Percentiles rank a stretch among this genome's conserved stretches.
phyloP scores from a whole-genome alignment of 2,113 vertebrate species.

The Cheirogaleus medius region DNA sequence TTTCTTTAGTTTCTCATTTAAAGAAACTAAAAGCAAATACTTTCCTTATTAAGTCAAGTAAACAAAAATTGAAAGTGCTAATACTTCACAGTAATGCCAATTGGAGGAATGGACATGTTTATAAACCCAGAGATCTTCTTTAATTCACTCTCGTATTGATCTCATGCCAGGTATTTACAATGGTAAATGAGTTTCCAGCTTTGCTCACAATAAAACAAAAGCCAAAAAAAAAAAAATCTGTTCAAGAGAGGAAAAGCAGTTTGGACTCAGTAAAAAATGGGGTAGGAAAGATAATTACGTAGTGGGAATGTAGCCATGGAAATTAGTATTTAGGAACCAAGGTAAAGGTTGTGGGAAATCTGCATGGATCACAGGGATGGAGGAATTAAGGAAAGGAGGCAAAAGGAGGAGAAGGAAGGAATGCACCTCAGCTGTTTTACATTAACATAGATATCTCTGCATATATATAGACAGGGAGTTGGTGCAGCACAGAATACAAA shows the following conservation, averaged over 20 bases:
- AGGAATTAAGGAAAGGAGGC: conserved; percentile 82
- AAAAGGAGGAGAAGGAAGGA: conserved; percentile 91
- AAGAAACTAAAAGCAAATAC: not conserved
- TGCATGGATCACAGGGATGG: conserved; percentile 80
- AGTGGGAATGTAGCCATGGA: conserved; percentile 67
- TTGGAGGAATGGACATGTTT: not conserved
- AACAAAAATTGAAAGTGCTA: not conserved
- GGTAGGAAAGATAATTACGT: conserved; percentile 47
- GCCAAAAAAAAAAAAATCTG: conserved; percentile 41
- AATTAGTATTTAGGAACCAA: conserved; percentile 85
- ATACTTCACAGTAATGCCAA: not conserved
- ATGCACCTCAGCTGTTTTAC: conserved; percentile 82
- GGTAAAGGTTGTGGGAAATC: conserved; percentile 77
- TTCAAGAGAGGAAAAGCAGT: conserved; percentile 73
- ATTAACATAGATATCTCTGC: conserved; percentile 60
- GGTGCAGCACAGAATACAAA: conserved; percentile 24
- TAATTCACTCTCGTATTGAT: conserved; percentile 69
- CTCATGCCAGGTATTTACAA: conserved; percentile 81
- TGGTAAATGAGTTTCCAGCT: conserved; percentile 88
- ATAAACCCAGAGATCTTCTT: not conserved
- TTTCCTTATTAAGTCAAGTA: not conserved
- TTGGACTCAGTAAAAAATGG: conserved; percentile 54
- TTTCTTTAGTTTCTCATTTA: not conserved
- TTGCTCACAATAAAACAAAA: conserved; percentile 79
- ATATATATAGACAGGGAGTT: conserved; percentile 59